Conservation (phyloP, 2,888 invertebrate species). For the Nomada lathburiana region DNA sequence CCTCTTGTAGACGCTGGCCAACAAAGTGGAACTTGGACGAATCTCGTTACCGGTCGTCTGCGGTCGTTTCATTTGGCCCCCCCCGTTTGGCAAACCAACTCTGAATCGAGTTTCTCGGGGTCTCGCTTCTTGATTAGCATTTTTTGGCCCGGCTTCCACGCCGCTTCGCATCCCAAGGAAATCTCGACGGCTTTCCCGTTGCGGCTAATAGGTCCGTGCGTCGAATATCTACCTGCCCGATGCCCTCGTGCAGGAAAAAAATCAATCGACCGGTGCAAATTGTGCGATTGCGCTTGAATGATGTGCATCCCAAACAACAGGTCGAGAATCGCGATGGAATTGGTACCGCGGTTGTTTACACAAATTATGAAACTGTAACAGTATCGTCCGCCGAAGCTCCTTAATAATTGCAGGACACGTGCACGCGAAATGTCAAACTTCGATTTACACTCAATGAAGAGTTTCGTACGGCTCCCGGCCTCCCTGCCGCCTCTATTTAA, state of each 20-base stretch:
- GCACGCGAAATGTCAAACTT: no score
- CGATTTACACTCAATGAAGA: no score
- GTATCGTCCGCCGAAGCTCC: no score
- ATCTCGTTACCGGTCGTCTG: conserved; percentile 26
- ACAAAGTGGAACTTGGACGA: conserved; percentile 5
- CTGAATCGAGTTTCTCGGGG: conserved; percentile 21
- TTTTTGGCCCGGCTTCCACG: conserved; percentile 16
- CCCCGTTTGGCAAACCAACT: conserved; percentile 37
- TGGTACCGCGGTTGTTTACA: no score
- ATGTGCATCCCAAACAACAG: no score
- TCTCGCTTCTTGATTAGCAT: conserved; percentile 49
- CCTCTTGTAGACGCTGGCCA: no score
- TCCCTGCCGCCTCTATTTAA: not conserved
- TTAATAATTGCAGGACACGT: not conserved
- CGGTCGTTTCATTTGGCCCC: conserved; percentile 40
- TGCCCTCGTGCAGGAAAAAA: not conserved
- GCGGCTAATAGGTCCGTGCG: conserved; percentile 34
- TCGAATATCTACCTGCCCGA: conserved; percentile 5
- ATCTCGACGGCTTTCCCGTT: conserved; percentile 36
- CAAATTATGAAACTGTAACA: no score
- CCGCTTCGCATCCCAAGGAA: conserved; percentile 17
- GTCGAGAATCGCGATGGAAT: no score
- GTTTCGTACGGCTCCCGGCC: not conserved
- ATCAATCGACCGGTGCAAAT: not conserved
- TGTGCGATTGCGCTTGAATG: not conserved